Percentiles rank a stretch among this genome's conserved stretches.
phyloP scores from a whole-genome alignment of 2,888 invertebrate genomes.

The Corythucha ciliata region DNA sequence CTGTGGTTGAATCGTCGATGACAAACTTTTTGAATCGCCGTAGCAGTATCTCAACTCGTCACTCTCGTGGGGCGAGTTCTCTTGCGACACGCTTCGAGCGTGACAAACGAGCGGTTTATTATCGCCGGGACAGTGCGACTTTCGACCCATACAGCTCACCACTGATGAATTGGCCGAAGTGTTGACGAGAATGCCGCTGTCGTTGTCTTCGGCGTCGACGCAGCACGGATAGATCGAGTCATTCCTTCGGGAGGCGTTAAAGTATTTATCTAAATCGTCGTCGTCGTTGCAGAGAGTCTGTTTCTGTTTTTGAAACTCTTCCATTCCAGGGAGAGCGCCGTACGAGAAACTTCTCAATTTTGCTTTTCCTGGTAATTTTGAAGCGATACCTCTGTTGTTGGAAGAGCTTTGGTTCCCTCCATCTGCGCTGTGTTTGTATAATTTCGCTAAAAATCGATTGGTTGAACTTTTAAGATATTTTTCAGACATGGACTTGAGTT shows the following conservation, averaged over 20 bases:
- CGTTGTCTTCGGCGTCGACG: slow-evolving; percentile 51
- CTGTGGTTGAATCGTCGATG: slow-evolving; percentile 6
- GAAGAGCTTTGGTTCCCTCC: slow-evolving; percentile 15
- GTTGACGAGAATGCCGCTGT: slow-evolving; percentile 65
- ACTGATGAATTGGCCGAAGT: slow-evolving; percentile 60
- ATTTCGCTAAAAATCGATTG: slow-evolving; percentile 56
- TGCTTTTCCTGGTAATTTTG: slow-evolving; percentile 43
- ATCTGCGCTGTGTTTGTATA: slow-evolving; percentile 44
- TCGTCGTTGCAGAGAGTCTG: slow-evolving; percentile 56
- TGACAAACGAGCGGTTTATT: slow-evolving; percentile 27
- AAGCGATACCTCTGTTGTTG: slow-evolving; percentile 43
- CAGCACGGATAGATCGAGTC: slow-evolving; percentile 18
- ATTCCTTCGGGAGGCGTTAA: slow-evolving; percentile 41
- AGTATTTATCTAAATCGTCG: slow-evolving; percentile 44
- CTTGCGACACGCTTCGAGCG: slow-evolving; percentile 31
- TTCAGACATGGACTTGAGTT: slow-evolving; percentile 62
- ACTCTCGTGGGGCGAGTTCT: slow-evolving; percentile 24
- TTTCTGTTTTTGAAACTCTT: slow-evolving; percentile 50
- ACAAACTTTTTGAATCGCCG: slow-evolving; percentile 9
- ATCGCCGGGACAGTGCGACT: slow-evolving; percentile 20
- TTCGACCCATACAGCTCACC: slow-evolving; percentile 46
- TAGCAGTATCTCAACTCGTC: slow-evolving; percentile 24
- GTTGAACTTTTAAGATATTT: slow-evolving; percentile 61
- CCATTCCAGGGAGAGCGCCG: slow-evolving; percentile 61
- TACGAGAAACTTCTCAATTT: slow-evolving; percentile 59